Base-by-base conservation (phyloP, 2,113 vertebrate genomes). In the Sapajus apella region DNA sequence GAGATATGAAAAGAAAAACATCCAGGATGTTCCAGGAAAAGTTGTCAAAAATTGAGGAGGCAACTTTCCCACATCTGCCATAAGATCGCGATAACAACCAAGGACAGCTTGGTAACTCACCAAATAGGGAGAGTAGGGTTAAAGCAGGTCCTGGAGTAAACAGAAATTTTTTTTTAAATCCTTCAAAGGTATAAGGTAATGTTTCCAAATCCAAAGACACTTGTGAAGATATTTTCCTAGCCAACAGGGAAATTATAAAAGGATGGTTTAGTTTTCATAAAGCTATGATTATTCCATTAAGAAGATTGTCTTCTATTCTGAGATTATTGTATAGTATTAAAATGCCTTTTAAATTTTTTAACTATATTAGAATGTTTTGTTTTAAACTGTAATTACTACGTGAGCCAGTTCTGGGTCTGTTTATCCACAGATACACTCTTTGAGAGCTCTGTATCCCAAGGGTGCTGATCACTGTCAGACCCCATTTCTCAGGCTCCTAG, bases 21-120 rank as follows among this genome's bases (percentile, higher is more conserved):
- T n/a, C 12, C 20, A 72, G 32, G 66, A 47, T 56, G 18, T 85
- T 94, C 32, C 52, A 47, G 40, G 27, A 35, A 56, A 94, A 91
- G 23, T 3, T 21, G 18, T 68, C 40, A 81, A 17, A 89, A 93
- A 81, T 0, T 81, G 61, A 96, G 23, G 30, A 55, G 52, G 25
- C 55, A 43, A 23, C n/a, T 16, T 77, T 90, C 8, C 40, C n/a
- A 20, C 0, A 13, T 45, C 17, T 95, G 37, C 77, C 86, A 89
- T 27, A 79, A 64, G 50, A 76, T 27, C 83, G 37, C 0, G 8
- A 75, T 93, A 95, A 61, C 73, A 94, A 95, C 17, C 55, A 56
- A 79, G 40, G 25, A 47, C 70, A 96, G 88, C 73, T 96, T 66
- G 27, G 94, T 91, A 81, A 79, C 61, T 30, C n/a, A 79, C 96